Percentiles rank a stretch among this genome's conserved stretches.
Evolutionary conservation across 2,113 vertebrate genomes (phyloP).

Genomic region (Leucoraja erinaceus): DNA sequence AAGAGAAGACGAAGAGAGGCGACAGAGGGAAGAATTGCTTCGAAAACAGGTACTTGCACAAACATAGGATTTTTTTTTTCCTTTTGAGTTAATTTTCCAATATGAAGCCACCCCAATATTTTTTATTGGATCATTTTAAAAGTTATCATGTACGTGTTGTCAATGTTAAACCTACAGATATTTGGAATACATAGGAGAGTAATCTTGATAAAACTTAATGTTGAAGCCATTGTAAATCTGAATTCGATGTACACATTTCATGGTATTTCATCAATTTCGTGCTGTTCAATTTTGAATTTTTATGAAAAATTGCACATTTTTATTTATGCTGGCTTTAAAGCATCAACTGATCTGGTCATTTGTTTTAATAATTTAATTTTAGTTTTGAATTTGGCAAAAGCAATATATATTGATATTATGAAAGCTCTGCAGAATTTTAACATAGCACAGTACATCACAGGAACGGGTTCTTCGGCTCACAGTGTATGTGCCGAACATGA

Average conservation of each 20-base stretch:
- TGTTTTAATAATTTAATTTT: background rate
- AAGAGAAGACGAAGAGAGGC: constrained; percentile 84
- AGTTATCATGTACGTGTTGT: background rate
- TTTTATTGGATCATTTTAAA: background rate
- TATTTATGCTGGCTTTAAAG: background rate
- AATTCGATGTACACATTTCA: background rate
- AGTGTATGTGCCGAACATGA: too few relatives aligned
- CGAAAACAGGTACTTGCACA: constrained; percentile 74
- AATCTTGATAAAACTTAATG: background rate
- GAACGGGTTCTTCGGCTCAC: too few relatives aligned
- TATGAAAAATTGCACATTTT: background rate
- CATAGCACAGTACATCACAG: too few relatives aligned
- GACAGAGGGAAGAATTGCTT: constrained; percentile 79
- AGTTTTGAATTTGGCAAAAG: background rate
- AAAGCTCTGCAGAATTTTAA: background rate
- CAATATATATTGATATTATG: background rate
- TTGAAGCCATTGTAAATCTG: background rate
- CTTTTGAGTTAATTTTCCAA: background rate
- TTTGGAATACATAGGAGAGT: background rate
- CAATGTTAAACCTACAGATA: background rate
- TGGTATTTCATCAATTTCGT: background rate
- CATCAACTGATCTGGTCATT: background rate
- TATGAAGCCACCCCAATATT: background rate
- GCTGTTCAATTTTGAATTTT: background rate
- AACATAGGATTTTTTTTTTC: background rate